Conservation (phyloP, 1,140 invertebrate species). For the Chlorops oryzae region DNA sequence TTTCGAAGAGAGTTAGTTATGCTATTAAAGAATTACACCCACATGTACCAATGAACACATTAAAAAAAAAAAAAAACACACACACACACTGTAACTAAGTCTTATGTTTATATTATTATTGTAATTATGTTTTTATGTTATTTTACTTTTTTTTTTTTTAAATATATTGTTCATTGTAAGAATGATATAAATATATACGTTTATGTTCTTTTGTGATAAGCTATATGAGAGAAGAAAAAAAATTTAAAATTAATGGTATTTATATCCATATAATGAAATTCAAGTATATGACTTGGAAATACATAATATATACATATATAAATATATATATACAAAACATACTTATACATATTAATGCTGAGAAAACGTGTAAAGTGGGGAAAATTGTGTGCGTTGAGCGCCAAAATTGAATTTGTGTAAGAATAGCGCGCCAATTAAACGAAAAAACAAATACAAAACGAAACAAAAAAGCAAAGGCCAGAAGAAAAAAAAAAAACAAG, state of each 20-base stretch:
- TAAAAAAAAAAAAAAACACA: constrained; percentile 19
- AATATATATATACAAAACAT: constrained; percentile 25
- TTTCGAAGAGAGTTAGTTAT: too few relatives aligned
- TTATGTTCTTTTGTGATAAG: constrained; percentile 48
- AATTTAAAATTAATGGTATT: constrained; percentile 42
- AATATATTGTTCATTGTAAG: constrained; percentile 47
- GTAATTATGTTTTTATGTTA: constrained; percentile 8
- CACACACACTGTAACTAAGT: constrained; percentile 45
- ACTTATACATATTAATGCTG: constrained; percentile 22
- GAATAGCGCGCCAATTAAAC: constrained; percentile 21
- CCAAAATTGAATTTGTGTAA: too few relatives aligned
- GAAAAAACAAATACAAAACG: constrained; percentile 20
- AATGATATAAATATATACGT: constrained; percentile 43
- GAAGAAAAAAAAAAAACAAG: constrained; percentile 19
- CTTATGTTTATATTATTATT: constrained; percentile 30
- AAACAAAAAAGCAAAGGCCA: constrained; percentile 11
- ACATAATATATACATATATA: constrained; percentile 34
- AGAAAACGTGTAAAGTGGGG: too few relatives aligned
- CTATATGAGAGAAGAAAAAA: constrained; percentile 25
- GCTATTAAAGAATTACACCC: constrained; percentile 26
- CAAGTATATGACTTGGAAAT: constrained; percentile 11
- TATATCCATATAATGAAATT: constrained; percentile 30
- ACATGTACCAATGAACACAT: constrained; percentile 2
- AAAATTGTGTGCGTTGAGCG: not conserved
- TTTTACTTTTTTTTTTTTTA: constrained; percentile 30